Conservation (phyloP, 2,113 vertebrate species). For the Petromus typicus region DNA sequence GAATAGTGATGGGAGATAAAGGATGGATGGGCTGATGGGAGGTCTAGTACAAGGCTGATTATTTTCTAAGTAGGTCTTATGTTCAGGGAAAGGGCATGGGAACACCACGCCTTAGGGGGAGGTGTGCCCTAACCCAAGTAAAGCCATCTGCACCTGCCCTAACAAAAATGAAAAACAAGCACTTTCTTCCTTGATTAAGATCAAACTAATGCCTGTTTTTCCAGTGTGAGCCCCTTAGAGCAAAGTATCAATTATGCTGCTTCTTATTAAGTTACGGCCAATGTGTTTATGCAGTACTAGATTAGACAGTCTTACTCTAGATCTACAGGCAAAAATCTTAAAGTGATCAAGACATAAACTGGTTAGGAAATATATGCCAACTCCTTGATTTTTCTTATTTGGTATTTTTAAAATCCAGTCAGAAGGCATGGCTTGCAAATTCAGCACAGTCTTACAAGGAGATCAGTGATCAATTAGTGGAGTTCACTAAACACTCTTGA, state of each 20-base stretch:
- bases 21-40: neutral
- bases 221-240: neutral
- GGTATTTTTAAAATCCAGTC: slow-evolving; percentile 33
- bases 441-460: neutral
- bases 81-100: neutral
- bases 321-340: slow-evolving; percentile 25
- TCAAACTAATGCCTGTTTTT: neutral
- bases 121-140: neutral
- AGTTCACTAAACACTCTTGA: neutral
- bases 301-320: neutral
- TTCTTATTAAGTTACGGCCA: neutral
- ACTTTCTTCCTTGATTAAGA: neutral
- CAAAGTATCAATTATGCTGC: neutral
- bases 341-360: slow-evolving; percentile 39
- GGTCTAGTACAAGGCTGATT: neutral
- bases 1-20: neutral
- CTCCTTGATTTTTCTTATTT: slow-evolving; percentile 2
- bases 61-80: neutral
- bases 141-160: neutral
- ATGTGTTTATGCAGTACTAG: neutral
- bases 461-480: neutral
- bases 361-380: neutral
- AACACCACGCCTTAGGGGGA: neutral
- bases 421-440: slow-evolving; percentile 29
- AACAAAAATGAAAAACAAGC: slow-evolving; percentile 32